Evolutionary conservation across 2,888 invertebrate species (phyloP).

Genomic region (Aricia artaxerxes): DNA sequence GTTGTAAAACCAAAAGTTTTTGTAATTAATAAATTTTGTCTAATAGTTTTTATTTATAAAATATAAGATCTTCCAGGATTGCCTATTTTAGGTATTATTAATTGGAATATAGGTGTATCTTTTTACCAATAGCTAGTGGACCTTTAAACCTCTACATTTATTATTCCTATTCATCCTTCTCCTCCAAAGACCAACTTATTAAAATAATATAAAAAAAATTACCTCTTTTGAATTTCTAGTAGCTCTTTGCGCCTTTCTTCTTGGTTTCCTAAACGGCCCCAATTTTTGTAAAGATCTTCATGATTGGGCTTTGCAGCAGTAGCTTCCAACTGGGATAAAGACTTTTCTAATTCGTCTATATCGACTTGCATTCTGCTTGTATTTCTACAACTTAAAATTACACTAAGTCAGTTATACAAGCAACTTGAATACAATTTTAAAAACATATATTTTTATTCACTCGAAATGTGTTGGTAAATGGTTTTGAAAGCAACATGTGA

Average conservation of each 20-base stretch:
- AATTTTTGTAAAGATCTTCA: constrained; percentile 65
- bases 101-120: too few species aligned
- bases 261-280: constrained; percentile 65
- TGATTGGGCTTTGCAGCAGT: constrained; percentile 46
- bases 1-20: neutral
- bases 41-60: too few species aligned
- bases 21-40: neutral
- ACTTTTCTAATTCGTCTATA: constrained; percentile 51
- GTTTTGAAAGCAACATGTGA: too few species aligned
- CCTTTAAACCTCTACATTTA: too few species aligned
- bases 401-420: neutral
- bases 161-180: too few species aligned
- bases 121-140: too few species aligned
- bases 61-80: too few species aligned
- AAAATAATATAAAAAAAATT: constrained; percentile 36
- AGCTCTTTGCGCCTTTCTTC: constrained; percentile 77
- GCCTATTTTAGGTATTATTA: too few species aligned
- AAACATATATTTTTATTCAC: too few species aligned
- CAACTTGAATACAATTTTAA: too few species aligned
- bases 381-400: neutral
- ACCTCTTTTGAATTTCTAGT: constrained; percentile 82
- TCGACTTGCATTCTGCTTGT: constrained; percentile 61
- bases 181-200: too few species aligned
- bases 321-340: constrained; percentile 45
- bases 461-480: neutral